Percentiles rank a stretch among this genome's conserved stretches.
phyloP scores from a whole-genome alignment of 2,113 vertebrate genomes.

The Machaerirhynchus nigripectus region DNA sequence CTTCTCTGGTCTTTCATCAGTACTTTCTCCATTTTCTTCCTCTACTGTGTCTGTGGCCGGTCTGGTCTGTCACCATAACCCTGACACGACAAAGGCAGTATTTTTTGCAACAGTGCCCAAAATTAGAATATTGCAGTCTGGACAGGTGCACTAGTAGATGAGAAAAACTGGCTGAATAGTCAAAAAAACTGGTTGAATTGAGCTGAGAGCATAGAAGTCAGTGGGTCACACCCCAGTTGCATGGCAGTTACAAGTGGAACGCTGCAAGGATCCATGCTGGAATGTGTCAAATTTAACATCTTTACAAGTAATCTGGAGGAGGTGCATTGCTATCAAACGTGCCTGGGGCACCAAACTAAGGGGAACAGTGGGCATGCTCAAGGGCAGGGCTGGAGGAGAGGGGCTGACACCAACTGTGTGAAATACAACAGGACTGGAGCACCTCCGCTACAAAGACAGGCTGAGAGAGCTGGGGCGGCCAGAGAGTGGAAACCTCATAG shows the following conservation, averaged over 20 bases:
- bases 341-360: neutral
- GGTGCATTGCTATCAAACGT: neutral
- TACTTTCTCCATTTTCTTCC: neutral
- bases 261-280: neutral
- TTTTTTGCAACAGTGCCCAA: neutral
- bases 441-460: neutral
- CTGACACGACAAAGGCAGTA: neutral
- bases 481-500: neutral
- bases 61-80: neutral
- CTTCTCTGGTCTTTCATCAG: neutral
- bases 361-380: accelerated
- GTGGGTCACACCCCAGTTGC: neutral
- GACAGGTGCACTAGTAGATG: neutral
- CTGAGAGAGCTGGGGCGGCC: neutral
- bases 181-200: neutral
- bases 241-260: neutral
- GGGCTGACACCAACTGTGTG: neutral
- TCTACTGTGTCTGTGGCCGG: neutral
- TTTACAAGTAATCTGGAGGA: neutral
- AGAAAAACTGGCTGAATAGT: neutral
- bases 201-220: neutral
- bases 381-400: neutral
- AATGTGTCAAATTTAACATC: neutral
- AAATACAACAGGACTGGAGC: neutral
- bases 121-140: neutral